These are phyloP conservation scores for Rhinella marina DNA, from an alignment of 2,797 vertebrate species.

Conservation along the genomic window DNA sequence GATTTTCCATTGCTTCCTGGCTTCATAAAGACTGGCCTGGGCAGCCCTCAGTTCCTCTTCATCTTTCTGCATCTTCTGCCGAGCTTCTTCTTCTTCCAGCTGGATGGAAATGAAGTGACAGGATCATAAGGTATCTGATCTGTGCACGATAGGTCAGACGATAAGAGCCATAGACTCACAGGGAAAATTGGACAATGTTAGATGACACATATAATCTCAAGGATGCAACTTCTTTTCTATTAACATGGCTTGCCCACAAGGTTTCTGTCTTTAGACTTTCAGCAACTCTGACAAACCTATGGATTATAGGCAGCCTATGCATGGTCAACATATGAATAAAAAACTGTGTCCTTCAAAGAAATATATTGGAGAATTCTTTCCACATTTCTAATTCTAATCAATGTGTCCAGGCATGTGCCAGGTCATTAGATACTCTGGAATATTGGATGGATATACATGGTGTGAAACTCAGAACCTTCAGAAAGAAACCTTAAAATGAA, in stretches of 20 bases:
- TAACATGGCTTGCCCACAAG: neutral
- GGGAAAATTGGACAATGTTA: constrained; percentile 28
- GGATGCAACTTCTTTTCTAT: neutral
- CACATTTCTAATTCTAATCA: no score
- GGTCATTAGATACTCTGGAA: no score
- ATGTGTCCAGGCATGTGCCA: no score
- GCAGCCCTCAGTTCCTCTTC: constrained; percentile 84
- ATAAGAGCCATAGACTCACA: constrained; percentile 26
- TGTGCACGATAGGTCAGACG: constrained; percentile 11
- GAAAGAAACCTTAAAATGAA: no score
- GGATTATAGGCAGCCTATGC: neutral
- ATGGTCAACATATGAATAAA: neutral
- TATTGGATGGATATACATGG: no score
- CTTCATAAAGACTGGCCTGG: constrained; percentile 86
- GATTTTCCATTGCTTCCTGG: constrained; percentile 86
- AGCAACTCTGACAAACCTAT: neutral
- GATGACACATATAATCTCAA: neutral
- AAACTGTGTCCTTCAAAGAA: no score
- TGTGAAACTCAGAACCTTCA: no score
- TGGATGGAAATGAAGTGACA: constrained; percentile 59
- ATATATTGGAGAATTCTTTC: no score
- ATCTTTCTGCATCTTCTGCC: constrained; percentile 84
- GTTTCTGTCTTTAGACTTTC: neutral
- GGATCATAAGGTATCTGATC: constrained; percentile 30
- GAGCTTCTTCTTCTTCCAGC: constrained; percentile 77